phyloP scores from a whole-genome alignment of 1,140 invertebrate species.

The Drosophila persimilis region DNA sequence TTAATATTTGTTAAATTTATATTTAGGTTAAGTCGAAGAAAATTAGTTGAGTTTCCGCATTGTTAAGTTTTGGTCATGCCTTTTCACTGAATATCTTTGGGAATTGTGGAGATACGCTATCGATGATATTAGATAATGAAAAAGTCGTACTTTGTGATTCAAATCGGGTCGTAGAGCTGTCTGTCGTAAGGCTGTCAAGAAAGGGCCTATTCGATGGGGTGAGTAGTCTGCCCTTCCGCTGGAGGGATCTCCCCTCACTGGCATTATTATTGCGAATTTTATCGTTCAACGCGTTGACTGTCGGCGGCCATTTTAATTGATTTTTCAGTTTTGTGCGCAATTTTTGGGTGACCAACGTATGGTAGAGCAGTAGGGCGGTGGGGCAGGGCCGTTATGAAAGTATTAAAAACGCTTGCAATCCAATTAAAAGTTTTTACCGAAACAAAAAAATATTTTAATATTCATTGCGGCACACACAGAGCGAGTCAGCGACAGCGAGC shows the following conservation, averaged over 20 bases:
- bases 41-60: too few relatives aligned
- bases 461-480: conserved; percentile 51
- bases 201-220: neutral
- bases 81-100: too few relatives aligned
- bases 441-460: conserved; percentile 65
- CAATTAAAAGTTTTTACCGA: conserved; percentile 76
- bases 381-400: conserved; percentile 45
- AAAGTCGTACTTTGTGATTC: too few relatives aligned
- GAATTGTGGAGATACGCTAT: too few relatives aligned
- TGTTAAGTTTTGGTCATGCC: too few relatives aligned
- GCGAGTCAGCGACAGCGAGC: neutral
- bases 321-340: conserved; percentile 56
- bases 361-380: neutral
- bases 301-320: conserved; percentile 66
- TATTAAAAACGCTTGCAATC: conserved; percentile 73
- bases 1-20: too few relatives aligned
- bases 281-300: conserved; percentile 54
- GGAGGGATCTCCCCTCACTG: neutral
- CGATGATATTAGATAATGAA: too few relatives aligned
- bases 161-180: too few relatives aligned
- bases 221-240: neutral
- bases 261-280: conserved; percentile 45
- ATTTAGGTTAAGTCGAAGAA: too few relatives aligned
- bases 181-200: too few relatives aligned
- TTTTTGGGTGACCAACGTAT: conserved; percentile 28